Evolutionary conservation across 2,113 vertebrate genomes (phyloP).

Genomic region (Misgurnus anguillicaudatus): DNA sequence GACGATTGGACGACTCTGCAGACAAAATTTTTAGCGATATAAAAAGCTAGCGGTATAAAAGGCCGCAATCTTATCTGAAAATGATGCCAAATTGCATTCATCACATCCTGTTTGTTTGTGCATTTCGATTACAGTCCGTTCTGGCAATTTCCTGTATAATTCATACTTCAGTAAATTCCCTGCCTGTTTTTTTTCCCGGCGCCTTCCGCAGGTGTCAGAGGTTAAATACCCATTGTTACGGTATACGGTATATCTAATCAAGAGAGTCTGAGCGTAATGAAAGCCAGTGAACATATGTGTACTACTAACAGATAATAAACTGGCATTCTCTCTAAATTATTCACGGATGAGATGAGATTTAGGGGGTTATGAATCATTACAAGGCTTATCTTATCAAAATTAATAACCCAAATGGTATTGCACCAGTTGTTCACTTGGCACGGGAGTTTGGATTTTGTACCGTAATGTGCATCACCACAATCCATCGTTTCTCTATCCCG

Average conservation of each 20-base stretch:
- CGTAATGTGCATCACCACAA: conserved; percentile 43
- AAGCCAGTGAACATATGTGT: conserved; percentile 45
- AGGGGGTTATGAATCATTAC: conserved; percentile 53
- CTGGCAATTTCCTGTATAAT: conserved; percentile 46
- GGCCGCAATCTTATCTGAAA: conserved; percentile 46
- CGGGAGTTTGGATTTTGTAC: conserved; percentile 28
- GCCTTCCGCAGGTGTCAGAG: conserved; percentile 22
- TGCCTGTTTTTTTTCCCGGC: not conserved
- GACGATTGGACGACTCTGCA: not conserved
- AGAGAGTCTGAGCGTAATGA: conserved; percentile 27
- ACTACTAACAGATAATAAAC: conserved; percentile 46
- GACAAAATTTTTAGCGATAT: conserved; percentile 30
- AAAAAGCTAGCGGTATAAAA: conserved; percentile 21
- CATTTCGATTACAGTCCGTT: conserved; percentile 26
- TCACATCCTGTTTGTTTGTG: conserved; percentile 50
- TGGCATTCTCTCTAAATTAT: conserved; percentile 47
- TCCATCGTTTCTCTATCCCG: conserved; percentile 26
- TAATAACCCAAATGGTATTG: conserved; percentile 49
- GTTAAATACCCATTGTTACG: conserved; percentile 52
- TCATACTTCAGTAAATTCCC: conserved; percentile 31
- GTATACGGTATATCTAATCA: conserved; percentile 44
- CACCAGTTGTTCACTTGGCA: conserved; percentile 53
- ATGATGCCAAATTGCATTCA: conserved; percentile 47
- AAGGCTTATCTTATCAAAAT: conserved; percentile 47
- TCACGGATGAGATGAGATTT: conserved; percentile 52